phyloP scores from a whole-genome alignment of 1,140 invertebrate genomes.

The Latrodectus geometricus region DNA sequence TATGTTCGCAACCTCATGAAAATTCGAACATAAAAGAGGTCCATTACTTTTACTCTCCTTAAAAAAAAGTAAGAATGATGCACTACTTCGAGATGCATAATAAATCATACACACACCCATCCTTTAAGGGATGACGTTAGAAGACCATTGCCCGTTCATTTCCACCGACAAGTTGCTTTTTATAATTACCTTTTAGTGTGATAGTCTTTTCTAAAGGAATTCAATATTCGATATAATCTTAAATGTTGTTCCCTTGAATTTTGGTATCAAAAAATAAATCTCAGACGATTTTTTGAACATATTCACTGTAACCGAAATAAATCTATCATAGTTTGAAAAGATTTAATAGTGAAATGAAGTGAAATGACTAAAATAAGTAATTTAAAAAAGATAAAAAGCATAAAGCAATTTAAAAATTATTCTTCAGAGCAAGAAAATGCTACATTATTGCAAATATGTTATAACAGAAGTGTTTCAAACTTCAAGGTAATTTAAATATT shows the following conservation, averaged over 20 bases:
- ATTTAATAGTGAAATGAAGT: too few relatives aligned
- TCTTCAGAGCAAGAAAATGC: too few relatives aligned
- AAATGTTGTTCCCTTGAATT: not conserved
- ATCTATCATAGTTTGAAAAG: too few relatives aligned
- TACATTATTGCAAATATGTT: too few relatives aligned
- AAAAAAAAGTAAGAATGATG: conserved; percentile 10
- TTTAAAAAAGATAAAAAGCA: too few relatives aligned
- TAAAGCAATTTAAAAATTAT: too few relatives aligned
- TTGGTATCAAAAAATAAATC: not conserved
- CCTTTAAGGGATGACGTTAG: conserved; percentile 1
- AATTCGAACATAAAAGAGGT: conserved; percentile 10
- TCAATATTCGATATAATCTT: conserved; percentile 4
- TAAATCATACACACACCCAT: conserved; percentile 53
- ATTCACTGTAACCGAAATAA: not conserved
- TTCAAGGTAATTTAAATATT: too few relatives aligned
- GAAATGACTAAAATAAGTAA: too few relatives aligned
- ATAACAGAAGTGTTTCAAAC: too few relatives aligned
- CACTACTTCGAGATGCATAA: conserved; percentile 22
- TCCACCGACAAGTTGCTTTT: not conserved
- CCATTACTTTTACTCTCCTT: conserved; percentile 11
- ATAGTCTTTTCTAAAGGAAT: conserved; percentile 16
- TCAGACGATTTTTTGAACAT: not conserved
- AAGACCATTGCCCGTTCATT: not conserved
- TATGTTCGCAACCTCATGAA: not conserved
- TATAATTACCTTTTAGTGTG: conserved; percentile 24